Conservation (phyloP, 2,888 invertebrate species). For the Amblyjoppa fuscipennis region DNA sequence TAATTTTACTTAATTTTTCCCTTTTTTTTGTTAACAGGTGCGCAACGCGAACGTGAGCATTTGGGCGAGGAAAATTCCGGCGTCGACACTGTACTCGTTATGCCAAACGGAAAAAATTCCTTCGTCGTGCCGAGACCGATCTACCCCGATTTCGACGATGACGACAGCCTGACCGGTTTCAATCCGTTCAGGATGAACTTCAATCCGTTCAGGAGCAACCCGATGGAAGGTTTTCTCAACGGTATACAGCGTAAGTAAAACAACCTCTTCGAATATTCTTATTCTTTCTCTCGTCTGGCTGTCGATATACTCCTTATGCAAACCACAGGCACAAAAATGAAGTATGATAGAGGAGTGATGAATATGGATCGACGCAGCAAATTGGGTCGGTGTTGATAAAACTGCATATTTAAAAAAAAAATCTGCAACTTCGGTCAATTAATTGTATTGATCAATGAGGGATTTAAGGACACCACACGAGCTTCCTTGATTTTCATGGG, state of each 20-base stretch:
- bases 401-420: no score
- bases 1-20: slow-evolving; percentile 17
- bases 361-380: no score
- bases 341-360: no score
- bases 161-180: slow-evolving; percentile 64
- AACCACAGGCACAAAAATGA: neutral
- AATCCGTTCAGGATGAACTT: slow-evolving; percentile 64
- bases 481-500: no score
- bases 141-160: slow-evolving; percentile 53
- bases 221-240: slow-evolving; percentile 72
- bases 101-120: slow-evolving; percentile 69
- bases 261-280: slow-evolving; percentile 9
- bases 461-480: no score
- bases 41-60: slow-evolving; percentile 66
- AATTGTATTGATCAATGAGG: no score
- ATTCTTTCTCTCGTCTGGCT: slow-evolving; percentile 25
- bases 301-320: no score
- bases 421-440: no score
- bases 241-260: slow-evolving; percentile 74
- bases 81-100: slow-evolving; percentile 73
- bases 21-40: slow-evolving; percentile 68
- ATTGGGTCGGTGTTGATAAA: no score
- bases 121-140: slow-evolving; percentile 55
- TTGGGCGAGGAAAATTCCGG: slow-evolving; percentile 67
- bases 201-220: slow-evolving; percentile 72